phyloP scores from a whole-genome alignment of 2,797 vertebrate species.

The Onychomys torridus region DNA sequence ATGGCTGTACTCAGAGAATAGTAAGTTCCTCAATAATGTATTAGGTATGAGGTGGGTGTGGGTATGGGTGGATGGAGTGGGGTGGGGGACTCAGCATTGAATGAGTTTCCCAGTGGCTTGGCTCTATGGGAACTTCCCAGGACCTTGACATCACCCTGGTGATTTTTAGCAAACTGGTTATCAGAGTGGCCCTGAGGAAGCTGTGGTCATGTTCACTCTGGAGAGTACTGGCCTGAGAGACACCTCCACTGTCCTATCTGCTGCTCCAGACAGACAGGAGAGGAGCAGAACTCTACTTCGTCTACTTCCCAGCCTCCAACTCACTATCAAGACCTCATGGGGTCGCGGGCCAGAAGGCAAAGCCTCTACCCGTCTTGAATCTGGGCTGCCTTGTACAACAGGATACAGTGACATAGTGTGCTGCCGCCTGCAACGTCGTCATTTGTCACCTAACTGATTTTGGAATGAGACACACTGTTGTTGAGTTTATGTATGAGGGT shows the following conservation, averaged over 20 bases:
- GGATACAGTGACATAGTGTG: not conserved
- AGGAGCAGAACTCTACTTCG: no score
- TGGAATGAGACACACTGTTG: not conserved
- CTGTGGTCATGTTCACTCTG: not conserved
- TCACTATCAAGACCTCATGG: no score
- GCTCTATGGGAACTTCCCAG: not conserved
- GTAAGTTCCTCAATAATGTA: not conserved
- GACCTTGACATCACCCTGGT: not conserved
- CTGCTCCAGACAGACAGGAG: not conserved
- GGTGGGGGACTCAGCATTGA: not conserved
- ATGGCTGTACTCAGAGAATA: not conserved
- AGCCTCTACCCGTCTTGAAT: not conserved
- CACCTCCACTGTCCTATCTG: not conserved
- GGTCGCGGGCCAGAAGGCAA: not conserved
- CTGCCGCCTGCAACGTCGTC: not conserved
- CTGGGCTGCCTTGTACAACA: not conserved
- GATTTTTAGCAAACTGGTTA: not conserved
- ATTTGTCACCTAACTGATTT: not conserved
- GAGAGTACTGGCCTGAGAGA: not conserved
- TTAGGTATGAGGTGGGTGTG: not conserved
- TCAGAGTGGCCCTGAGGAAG: not conserved
- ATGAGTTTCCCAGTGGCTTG: not conserved
- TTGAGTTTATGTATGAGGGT: not conserved
- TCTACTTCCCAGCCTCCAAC: not conserved
- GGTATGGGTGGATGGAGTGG: not conserved